Conservation (phyloP, 2,113 vertebrate genomes). For the Halcyon senegalensis region DNA sequence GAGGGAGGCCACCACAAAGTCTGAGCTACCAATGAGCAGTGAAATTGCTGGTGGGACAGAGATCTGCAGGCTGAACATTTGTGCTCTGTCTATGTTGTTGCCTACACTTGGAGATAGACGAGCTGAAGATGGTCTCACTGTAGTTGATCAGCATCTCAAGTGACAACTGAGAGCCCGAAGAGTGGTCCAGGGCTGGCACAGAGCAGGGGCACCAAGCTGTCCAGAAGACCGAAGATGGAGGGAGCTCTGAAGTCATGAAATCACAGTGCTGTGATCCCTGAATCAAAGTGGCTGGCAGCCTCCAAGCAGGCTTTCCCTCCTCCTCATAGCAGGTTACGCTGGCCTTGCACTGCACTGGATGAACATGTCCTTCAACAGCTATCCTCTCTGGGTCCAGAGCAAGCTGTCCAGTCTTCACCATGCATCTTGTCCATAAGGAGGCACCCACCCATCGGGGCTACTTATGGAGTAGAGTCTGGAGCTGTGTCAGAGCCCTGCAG, state of each 20-base stretch:
- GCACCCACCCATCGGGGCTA: not conserved
- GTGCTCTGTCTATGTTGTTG: not conserved
- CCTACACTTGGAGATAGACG: fast-evolving
- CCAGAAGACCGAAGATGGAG: not conserved
- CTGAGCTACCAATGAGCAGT: not conserved
- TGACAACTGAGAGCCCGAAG: not conserved
- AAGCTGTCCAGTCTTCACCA: not conserved
- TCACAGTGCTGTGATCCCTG: not conserved
- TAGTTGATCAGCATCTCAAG: not conserved
- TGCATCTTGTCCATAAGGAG: not conserved
- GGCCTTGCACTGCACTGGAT: fast-evolving
- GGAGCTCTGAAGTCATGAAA: not conserved
- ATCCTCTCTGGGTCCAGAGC: not conserved
- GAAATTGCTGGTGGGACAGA: not conserved
- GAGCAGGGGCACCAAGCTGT: not conserved
- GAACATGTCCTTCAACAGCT: not conserved
- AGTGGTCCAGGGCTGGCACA: not conserved
- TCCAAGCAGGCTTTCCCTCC: not conserved
- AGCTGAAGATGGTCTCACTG: not conserved
- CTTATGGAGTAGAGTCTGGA: not conserved
- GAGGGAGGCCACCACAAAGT: not conserved
- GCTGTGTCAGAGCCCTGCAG: not conserved
- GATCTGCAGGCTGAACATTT: not conserved
- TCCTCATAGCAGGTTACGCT: not conserved
- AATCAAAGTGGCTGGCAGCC: not conserved